Evolutionary conservation across 1,140 invertebrate genomes (phyloP), one percentile per base, ranked within the genome.

Genomic region (Pseudomyrmex sp.): DNA sequence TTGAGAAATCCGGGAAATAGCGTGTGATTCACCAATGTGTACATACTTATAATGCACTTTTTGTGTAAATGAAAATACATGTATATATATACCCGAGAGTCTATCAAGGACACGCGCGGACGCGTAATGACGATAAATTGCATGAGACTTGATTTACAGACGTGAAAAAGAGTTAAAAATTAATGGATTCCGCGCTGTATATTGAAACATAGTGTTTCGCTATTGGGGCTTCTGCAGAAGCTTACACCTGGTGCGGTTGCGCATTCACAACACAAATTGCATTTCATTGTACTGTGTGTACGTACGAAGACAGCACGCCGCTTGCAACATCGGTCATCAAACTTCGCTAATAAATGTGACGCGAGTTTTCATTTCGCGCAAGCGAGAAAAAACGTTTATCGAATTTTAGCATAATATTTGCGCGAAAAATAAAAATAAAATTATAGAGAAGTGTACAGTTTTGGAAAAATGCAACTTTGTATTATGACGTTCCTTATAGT

Each of bases 201-300:
- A 72, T 80, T 72, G 54, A 80, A 59, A 26, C 59, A 70, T 59
- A 72, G 26, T 26, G 46, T 77, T 75, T 26, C 52, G 59, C 73
- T 44, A 88, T 52, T 52, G 50, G 35, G 35, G 18, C 62, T 72
- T 77, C 72, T 65, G 44, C 26, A 70, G 82, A 26, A 69, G 62
- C 73, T 58, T 82, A 75, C 87, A 88, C 83, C 87, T 88, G 87
- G 87, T 46, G 86, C 66, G 35, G 65, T 88, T 76, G 86, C 69
- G 70, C 85, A 76, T 87, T 88, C 74, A 72, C 74, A 72, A 23
- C 83, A 83, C 84, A 88, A 88, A 88, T 88, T 88, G 72, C 83
- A 59, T 58, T 76, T 87, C 83, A 88, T 88, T 88, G 83, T 88
- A 54, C 52, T 7, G 35, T 74, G 58, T 26, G 26, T 26, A 26